Conservation (phyloP, 2,888 invertebrate species). For the Choristoneura rosaceana region DNA sequence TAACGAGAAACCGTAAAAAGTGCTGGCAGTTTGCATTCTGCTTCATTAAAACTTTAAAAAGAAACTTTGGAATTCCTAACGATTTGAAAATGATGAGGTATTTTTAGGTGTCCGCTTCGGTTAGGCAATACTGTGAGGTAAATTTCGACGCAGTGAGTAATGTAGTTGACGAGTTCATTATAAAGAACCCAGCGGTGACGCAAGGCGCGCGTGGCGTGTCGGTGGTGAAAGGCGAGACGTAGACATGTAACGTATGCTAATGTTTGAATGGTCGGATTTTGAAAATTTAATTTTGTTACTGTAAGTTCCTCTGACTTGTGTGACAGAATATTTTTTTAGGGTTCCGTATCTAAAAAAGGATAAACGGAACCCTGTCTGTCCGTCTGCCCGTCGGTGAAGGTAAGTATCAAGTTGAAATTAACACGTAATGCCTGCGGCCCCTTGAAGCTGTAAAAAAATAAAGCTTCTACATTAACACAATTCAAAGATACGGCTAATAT, state of each 20-base stretch:
- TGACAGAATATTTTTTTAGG: not conserved
- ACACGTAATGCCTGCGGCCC: too few species aligned
- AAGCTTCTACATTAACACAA: too few species aligned
- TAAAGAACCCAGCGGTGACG: conserved; percentile 51
- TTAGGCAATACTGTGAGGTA: conserved; percentile 19
- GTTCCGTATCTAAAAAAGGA: too few species aligned
- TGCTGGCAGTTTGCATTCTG: conserved; percentile 14
- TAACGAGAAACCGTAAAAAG: conserved; percentile 24
- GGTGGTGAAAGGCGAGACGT: conserved; percentile 60
- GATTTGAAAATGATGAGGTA: conserved; percentile 23
- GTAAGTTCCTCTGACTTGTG: not conserved
- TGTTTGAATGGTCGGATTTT: conserved; percentile 19
- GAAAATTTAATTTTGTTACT: conserved; percentile 1
- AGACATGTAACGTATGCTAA: conserved; percentile 41
- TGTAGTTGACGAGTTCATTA: conserved; percentile 24
- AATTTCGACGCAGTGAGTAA: conserved; percentile 27
- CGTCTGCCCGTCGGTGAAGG: too few species aligned
- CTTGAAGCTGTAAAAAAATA: too few species aligned
- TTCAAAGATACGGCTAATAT: too few species aligned
- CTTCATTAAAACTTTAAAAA: conserved; percentile 34
- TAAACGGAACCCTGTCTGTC: too few species aligned
- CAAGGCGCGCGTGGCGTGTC: conserved; percentile 49
- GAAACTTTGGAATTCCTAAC: conserved; percentile 7
- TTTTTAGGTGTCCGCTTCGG: conserved; percentile 8
- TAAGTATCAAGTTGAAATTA: too few species aligned